phyloP scores from a whole-genome alignment of 2,888 invertebrate species.

The Cryptus armator region DNA sequence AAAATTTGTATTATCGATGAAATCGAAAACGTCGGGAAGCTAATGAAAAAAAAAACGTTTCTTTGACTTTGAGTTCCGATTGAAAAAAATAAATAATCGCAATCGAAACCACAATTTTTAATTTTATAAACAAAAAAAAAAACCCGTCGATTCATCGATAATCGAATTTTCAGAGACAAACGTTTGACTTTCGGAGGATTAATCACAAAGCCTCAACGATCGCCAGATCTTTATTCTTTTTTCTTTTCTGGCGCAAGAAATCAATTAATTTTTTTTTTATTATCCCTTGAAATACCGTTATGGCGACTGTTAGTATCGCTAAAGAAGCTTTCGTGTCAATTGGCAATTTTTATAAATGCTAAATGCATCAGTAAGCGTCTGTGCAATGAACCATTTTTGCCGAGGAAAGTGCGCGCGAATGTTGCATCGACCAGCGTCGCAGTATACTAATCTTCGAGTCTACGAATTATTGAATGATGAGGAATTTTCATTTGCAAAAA shows the following conservation, averaged over 20 bases:
- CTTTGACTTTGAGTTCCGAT: too few species aligned
- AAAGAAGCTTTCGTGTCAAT: not conserved
- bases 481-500: not conserved
- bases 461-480: not conserved
- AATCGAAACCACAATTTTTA: too few species aligned
- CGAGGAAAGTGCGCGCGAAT: conserved; percentile 18
- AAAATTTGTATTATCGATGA: not conserved
- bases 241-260: not conserved
- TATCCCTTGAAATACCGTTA: not conserved
- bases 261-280: not conserved
- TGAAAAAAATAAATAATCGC: too few species aligned
- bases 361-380: not conserved
- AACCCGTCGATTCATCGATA: too few species aligned
- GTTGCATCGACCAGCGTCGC: conserved; percentile 69
- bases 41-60: too few species aligned
- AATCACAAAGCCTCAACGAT: not conserved
- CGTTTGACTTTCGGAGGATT: not conserved
- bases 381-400: not conserved
- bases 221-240: not conserved
- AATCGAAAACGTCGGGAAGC: too few species aligned
- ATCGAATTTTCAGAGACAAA: not conserved
- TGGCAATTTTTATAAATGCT: not conserved
- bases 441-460: conserved; percentile 13
- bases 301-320: conserved; percentile 42
- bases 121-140: too few species aligned